phyloP scores from a whole-genome alignment of 2,797 vertebrate genomes.

The Acanthis flammea region DNA sequence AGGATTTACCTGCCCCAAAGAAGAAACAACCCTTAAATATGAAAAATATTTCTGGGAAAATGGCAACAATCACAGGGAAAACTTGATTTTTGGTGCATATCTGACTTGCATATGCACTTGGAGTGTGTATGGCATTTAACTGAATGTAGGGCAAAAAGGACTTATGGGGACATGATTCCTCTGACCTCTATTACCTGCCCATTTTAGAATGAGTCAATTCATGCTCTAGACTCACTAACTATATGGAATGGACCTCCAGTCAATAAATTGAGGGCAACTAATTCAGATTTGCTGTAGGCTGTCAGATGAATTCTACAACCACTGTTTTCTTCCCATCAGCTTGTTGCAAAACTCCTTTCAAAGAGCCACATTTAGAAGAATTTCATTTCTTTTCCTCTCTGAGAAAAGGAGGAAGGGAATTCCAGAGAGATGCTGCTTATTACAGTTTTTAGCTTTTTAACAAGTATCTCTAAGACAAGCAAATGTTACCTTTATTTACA shows the following conservation, averaged over 20 bases:
- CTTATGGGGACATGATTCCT: neutral
- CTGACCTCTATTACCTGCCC: neutral
- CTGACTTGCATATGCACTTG: neutral
- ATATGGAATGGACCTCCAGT: neutral
- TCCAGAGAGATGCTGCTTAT: neutral
- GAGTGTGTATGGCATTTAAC: neutral
- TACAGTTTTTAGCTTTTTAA: neutral
- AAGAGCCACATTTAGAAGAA: neutral
- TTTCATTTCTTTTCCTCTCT: neutral
- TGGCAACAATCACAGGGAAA: neutral
- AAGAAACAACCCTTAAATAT: neutral
- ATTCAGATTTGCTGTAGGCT: neutral
- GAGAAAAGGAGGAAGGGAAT: neutral
- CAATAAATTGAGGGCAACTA: conserved; percentile 17
- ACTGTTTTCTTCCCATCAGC: neutral
- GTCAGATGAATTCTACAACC: neutral
- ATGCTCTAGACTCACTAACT: neutral
- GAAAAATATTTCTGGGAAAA: neutral
- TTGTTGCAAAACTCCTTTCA: neutral
- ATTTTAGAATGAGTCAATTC: neutral
- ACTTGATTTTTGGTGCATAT: neutral
- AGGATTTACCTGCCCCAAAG: neutral
- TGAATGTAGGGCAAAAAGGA: neutral
- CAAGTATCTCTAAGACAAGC: neutral
- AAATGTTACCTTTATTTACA: neutral